Conservation (phyloP, 2,888 invertebrate genomes). For the Poecilobothrus nobilitatus region DNA sequence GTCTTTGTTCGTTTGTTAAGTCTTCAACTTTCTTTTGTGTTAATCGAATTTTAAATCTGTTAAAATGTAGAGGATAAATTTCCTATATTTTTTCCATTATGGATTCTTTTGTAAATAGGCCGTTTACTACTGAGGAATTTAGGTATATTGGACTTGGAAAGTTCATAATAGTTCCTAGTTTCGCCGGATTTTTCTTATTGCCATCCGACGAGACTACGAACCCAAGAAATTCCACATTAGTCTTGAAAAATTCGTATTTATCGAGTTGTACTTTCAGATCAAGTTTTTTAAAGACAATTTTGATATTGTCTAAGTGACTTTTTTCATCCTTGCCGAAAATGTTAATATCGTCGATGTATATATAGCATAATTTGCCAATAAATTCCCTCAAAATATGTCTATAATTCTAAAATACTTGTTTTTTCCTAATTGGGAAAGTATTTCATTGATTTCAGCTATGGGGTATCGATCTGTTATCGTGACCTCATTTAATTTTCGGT, state of each 20-base stretch:
- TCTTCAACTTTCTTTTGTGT: too few species aligned
- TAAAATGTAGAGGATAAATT: too few species aligned
- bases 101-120: too few species aligned
- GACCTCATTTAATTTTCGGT: background rate
- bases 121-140: too few species aligned
- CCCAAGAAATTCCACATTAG: slow-evolving; percentile 31
- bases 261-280: slow-evolving; percentile 22
- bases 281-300: background rate
- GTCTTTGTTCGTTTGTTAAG: too few species aligned
- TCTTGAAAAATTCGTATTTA: slow-evolving; percentile 29
- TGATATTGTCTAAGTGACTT: background rate
- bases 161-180: slow-evolving; percentile 22
- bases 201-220: slow-evolving; percentile 27
- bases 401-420: too few species aligned
- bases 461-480: background rate
- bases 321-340: background rate
- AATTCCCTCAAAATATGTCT: background rate
- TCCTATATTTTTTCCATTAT: too few species aligned
- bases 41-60: too few species aligned
- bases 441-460: background rate
- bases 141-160: slow-evolving; percentile 20
- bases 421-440: too few species aligned
- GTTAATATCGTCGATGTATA: background rate
- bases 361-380: background rate
- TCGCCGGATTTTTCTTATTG: slow-evolving; percentile 26